Percentiles rank a stretch among this genome's conserved stretches.
Conservation (phyloP, 2,888 invertebrate species). For the Julus scandinavius region DNA sequence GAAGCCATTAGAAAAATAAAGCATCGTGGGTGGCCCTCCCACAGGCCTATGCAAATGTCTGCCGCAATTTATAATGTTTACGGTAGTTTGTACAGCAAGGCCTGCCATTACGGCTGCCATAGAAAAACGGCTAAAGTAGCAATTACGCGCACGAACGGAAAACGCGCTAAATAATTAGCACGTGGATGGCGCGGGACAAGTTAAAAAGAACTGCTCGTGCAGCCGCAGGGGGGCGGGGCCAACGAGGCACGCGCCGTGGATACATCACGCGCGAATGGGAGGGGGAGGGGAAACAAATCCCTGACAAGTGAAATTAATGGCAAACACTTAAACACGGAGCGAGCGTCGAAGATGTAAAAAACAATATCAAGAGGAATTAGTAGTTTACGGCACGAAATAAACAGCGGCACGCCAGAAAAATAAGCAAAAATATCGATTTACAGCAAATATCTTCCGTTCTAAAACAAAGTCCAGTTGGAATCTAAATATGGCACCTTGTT, state of each 20-base stretch:
- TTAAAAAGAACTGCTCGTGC: constrained; percentile 32
- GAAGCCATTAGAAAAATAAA: constrained; percentile 33
- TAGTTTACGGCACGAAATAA: constrained; percentile 22
- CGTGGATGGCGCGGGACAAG: constrained; percentile 37
- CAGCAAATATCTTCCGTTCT: not conserved
- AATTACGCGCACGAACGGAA: constrained; percentile 32
- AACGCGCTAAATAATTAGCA: constrained; percentile 35
- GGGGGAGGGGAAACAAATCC: not conserved
- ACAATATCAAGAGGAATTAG: constrained; percentile 32
- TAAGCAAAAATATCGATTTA: not conserved
- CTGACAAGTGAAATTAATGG: constrained; percentile 36
- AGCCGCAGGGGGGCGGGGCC: constrained; percentile 17
- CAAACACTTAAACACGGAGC: constrained; percentile 46
- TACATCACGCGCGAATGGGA: not conserved
- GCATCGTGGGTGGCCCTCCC: constrained; percentile 30
- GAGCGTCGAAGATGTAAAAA: not conserved
- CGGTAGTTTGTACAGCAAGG: not conserved
- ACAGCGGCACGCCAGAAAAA: constrained; percentile 40
- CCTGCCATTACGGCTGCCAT: constrained; percentile 39
- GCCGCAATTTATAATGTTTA: constrained; percentile 31
- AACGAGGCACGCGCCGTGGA: not conserved
- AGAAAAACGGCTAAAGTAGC: constrained; percentile 13
- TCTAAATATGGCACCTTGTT: too few species aligned
- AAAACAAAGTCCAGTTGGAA: not conserved
- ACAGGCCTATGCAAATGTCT: constrained; percentile 7